Conservation (phyloP, 2,113 vertebrate genomes). For the Notiomystis cincta region DNA sequence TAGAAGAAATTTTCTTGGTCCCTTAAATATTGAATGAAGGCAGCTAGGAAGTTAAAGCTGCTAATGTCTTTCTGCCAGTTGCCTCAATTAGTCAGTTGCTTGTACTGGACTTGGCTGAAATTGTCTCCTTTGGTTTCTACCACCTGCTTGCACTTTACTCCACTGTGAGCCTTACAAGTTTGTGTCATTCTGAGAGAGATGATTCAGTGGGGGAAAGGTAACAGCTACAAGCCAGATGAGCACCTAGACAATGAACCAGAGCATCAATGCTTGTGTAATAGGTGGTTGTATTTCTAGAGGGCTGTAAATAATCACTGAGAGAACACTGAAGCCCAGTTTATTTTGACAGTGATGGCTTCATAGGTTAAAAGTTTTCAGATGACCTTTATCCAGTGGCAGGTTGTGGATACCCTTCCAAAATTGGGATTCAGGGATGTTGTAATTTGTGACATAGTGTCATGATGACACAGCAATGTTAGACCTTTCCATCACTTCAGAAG, state of each 20-base stretch:
- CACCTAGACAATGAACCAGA: background rate
- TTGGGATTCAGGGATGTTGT: rapidly evolving
- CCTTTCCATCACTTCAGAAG: background rate
- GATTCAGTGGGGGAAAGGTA: background rate
- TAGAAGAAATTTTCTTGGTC: background rate
- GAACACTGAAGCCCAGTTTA: background rate
- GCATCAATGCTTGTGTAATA: background rate
- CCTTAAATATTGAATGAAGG: background rate
- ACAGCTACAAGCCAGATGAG: background rate
- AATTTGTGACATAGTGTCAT: background rate
- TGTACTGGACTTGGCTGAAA: background rate
- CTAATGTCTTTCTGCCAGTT: background rate
- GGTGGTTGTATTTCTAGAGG: background rate
- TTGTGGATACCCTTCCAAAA: background rate
- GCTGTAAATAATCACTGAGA: background rate
- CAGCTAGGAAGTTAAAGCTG: background rate
- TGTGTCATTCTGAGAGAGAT: background rate
- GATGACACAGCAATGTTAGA: background rate
- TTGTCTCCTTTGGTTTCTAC: background rate
- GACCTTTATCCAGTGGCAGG: background rate
- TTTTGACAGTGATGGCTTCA: background rate
- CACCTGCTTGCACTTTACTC: background rate
- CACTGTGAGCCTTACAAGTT: background rate
- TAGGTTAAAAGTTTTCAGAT: background rate
- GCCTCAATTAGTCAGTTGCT: background rate